Base-by-base conservation (phyloP, 2,113 vertebrate species). In the Gila orcuttii region DNA sequence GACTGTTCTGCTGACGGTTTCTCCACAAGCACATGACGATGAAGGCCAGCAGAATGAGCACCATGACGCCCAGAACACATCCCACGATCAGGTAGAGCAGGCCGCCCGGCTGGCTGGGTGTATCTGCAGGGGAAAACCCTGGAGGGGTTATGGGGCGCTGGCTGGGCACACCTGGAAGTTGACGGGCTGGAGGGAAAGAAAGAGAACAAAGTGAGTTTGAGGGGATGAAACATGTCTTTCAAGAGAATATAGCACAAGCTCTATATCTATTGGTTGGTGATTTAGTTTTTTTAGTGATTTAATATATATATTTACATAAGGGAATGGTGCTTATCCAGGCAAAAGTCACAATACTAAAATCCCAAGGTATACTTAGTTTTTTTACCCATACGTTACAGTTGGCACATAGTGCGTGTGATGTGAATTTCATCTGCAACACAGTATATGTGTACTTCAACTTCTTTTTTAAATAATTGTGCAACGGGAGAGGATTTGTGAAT, bases 21-120 rank as follows among this genome's bases (percentile, higher is more conserved):
- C 96, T 96, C 96, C 97, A 98, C 23, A 99, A 94, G 87, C 98
- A 99, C 96, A 99, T 98, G 83, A 96, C 96, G 2, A 99, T 99
- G 89, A 99, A 98, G 4, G 92, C 94, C 82, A 99, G 94, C 71
- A 99, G 94, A 69, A 99, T 98, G 73, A 99, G 96, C 12, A 99
- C 97, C 98, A 99, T 99, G 77, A 97, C 95, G 0, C 95, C 96
- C 4, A 99, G 92, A 52, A 99, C 96, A 0, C 96, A 97, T 90
- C 97, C 98, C 45, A 99, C 97, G 0, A 99, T 97, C 84, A 98
- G 91, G 85, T 99, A 99, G 0, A 99, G 91, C 92, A 97, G 95
- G 2, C 97, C 96, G 0, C 97, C 2, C 1, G 94, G 88, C 68
- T 90, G 23, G 21, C 91, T 3, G 90, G 95, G 0, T 88, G 97